Conservation (phyloP, 2,888 invertebrate genomes). For the Melanotus villosus region DNA sequence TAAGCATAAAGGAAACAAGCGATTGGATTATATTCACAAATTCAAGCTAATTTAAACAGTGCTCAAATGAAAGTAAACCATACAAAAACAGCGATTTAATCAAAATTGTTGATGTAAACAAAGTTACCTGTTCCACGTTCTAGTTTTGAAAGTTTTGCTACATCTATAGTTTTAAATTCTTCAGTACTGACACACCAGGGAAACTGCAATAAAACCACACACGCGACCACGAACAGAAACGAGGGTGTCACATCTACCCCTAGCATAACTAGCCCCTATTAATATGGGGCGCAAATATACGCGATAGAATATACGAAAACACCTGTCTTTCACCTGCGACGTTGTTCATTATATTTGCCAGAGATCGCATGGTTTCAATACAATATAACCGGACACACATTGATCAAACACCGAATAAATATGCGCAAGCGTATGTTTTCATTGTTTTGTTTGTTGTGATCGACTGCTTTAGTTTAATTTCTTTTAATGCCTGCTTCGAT, state of each 20-base stretch:
- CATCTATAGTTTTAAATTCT: conserved; percentile 55
- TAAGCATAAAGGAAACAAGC: too few relatives aligned
- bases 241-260: conserved; percentile 37
- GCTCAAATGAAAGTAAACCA: too few relatives aligned
- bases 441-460: conserved; percentile 9
- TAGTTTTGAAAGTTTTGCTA: conserved; percentile 55
- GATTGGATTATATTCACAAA: too few relatives aligned
- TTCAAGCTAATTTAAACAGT: too few relatives aligned
- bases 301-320: conserved; percentile 33
- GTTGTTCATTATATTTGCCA: conserved; percentile 37
- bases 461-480: too few relatives aligned
- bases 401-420: conserved; percentile 61
- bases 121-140: conserved; percentile 57
- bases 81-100: too few relatives aligned
- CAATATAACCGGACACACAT: conserved; percentile 52
- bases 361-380: conserved; percentile 49
- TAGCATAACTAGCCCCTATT: conserved; percentile 46
- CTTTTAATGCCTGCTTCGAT: too few relatives aligned
- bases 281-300: conserved; percentile 36
- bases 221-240: conserved; percentile 15
- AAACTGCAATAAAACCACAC: conserved; percentile 26
- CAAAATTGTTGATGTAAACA: too few relatives aligned
- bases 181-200: conserved; percentile 37
- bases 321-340: conserved; percentile 46
- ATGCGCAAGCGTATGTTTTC: conserved; percentile 58